Evolutionary conservation across 2,113 vertebrate genomes (phyloP).

Genomic region (Willisornis vidua): DNA sequence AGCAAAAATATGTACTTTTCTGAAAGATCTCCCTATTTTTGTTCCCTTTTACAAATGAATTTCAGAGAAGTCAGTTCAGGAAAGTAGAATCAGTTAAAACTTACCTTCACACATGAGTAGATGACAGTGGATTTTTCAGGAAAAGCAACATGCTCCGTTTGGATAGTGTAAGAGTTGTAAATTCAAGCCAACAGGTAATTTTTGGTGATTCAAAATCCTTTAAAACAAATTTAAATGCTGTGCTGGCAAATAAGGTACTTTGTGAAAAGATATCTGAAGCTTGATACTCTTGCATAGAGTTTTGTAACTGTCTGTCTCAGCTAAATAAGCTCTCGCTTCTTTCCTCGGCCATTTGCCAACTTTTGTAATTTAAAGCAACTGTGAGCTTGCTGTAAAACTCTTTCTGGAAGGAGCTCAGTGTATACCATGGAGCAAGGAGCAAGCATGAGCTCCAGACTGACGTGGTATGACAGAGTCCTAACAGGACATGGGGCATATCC

Average conservation of each 20-base stretch:
- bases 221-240: not conserved
- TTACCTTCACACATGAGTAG: slow-evolving; percentile 70
- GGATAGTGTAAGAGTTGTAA: slow-evolving; percentile 7
- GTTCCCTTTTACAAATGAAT: not conserved
- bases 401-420: slow-evolving; percentile 65
- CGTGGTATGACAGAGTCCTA: not conserved
- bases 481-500: not conserved
- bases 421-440: not conserved
- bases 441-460: not conserved
- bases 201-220: slow-evolving; percentile 5
- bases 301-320: slow-evolving; percentile 70
- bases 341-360: slow-evolving; percentile 72
- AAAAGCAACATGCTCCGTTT: not conserved
- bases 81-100: slow-evolving; percentile 24
- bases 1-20: not conserved
- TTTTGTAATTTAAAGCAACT: slow-evolving; percentile 85
- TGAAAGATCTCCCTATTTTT: not conserved
- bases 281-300: slow-evolving; percentile 33
- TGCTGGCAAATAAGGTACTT: not conserved
- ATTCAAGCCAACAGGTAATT: not conserved
- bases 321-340: slow-evolving; percentile 75
- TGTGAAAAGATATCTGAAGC: slow-evolving; percentile 42
- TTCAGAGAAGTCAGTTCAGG: not conserved
- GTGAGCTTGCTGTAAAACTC: slow-evolving; percentile 74
- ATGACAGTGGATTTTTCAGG: slow-evolving; percentile 8